These are phyloP conservation scores for Ceramica pisi DNA, from an alignment of 2,888 invertebrate species.

Conservation along the genomic window DNA sequence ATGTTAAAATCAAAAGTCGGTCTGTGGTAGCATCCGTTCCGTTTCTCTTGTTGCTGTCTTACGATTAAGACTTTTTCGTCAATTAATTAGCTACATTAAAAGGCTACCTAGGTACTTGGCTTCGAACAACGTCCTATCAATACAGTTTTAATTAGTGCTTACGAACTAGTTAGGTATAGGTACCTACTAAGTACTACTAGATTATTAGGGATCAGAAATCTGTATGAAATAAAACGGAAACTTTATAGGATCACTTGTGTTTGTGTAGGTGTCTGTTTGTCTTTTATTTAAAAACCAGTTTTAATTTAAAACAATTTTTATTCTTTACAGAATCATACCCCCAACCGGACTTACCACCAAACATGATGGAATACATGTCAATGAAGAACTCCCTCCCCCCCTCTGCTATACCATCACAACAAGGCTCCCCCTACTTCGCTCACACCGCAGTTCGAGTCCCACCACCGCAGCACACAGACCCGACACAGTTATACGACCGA, in stretches of 20 bases:
- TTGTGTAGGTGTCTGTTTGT: neutral
- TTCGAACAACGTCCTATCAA: neutral
- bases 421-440: conserved; percentile 84
- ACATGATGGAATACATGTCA: conserved; percentile 87
- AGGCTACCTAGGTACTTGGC: neutral
- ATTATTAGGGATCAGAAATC: too few species aligned
- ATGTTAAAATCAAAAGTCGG: conserved; percentile 1
- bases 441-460: conserved; percentile 85
- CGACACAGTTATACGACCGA: conserved; percentile 83
- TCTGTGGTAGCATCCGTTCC: neutral
- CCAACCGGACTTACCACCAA: conserved; percentile 82
- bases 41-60: neutral
- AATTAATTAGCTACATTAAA: neutral
- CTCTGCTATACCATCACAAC: conserved; percentile 75
- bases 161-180: neutral
- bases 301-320: neutral
- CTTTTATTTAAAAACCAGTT: neutral
- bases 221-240: too few species aligned
- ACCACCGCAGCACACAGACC: conserved; percentile 80
- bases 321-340: conserved; percentile 84
- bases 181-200: neutral
- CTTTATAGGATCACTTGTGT: too few species aligned
- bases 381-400: conserved; percentile 81
- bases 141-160: neutral
- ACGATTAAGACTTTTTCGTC: neutral